A percentile compares a stretch with the other conserved stretches of the same genome.
phyloP scores from a whole-genome alignment of 2,113 vertebrate species.

The Psittacus erithacus region DNA sequence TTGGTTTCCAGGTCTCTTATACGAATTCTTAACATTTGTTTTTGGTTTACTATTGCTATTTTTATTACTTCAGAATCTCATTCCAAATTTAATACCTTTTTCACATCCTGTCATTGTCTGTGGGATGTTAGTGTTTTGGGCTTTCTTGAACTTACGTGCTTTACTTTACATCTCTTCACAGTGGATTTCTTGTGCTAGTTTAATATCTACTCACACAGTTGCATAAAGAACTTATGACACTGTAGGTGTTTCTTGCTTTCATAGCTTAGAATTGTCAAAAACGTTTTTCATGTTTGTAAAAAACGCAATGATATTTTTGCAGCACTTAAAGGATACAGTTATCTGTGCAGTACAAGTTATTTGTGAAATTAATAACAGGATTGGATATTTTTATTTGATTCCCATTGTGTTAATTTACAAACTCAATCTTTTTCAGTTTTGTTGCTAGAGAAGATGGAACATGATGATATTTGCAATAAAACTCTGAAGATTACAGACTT shows the following conservation, averaged over 20 bases:
- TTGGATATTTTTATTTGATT: background rate
- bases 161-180: background rate
- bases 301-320: background rate
- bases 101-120: background rate
- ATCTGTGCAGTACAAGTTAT: background rate
- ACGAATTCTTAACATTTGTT: background rate
- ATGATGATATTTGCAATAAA: conserved; percentile 89
- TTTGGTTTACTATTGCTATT: background rate
- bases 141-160: background rate
- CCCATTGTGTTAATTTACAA: background rate
- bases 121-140: background rate
- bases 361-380: background rate
- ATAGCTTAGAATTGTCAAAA: background rate
- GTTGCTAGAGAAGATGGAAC: conserved; percentile 91
- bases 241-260: background rate
- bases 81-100: background rate
- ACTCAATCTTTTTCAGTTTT: conserved; percentile 79
- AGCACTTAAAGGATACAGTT: background rate
- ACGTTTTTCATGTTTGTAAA: background rate
- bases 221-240: background rate
- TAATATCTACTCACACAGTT: background rate
- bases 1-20: background rate
- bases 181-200: background rate
- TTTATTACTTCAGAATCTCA: background rate
- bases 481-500: conserved; percentile 98